Base-by-base conservation (phyloP, 2,888 invertebrate genomes). In the Agapostemon virescens region DNA sequence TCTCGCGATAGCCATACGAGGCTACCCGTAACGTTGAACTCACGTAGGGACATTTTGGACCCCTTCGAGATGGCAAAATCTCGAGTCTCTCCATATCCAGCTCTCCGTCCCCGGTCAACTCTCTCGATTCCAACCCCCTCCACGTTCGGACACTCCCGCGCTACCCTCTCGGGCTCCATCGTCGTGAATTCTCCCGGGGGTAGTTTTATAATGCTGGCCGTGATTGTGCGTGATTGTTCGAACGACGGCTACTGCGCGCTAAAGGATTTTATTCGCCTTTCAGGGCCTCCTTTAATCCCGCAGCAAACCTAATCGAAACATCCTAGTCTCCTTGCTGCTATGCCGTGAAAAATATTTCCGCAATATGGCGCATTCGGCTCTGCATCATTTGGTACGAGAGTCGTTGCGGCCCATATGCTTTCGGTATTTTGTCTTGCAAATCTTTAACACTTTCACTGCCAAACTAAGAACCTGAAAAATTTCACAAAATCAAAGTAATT, bases 191-290 rank as follows among this genome's bases (percentile, higher is more conserved):
- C 89, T 88, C 90, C 73, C 81, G 82, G 87, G 90, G 88, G 87
- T 86, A 90, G 90, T 90, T 89, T 90, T 89, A 90, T 89, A 91
- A 90, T 90, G 88, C 88, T 84, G 83, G 79, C 83, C 84, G 90
- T 90, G 90, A 91, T 91, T 90, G 88, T 86, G 86, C 88, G 89
- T 89, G 90, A 91, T 91, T 90, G 90, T 88, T 83, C 84, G 85
- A 86, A 80, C 84, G 84, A 84, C 30, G 61, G 30, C 86, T 78
- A 66, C 77, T 69, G 76, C 68, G 72, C 77, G 73, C 74, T 3
- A 70, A 84, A 84, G 71, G 77, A 69, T 69, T 80, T 79, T 79
- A 69, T 66, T 73, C 55, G 33, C 52, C 55, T 79, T 80, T 49
- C 69, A 30, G 73, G 69, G 33, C 69, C 64, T 73, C 45, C 69